Evolutionary conservation across 2,888 invertebrate genomes (phyloP).

Genomic region (Sminthurinus aureus): DNA sequence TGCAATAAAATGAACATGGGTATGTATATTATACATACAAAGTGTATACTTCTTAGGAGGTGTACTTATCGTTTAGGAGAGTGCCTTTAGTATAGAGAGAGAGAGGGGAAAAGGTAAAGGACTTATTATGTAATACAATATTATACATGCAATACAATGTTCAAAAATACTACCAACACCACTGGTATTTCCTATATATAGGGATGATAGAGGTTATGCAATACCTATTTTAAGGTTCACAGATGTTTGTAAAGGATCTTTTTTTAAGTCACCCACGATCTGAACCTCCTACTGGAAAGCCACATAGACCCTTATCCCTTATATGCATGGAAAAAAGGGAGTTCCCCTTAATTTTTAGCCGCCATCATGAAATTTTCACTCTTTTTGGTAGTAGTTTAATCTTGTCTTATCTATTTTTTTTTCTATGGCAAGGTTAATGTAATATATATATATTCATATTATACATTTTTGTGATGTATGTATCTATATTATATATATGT

Average conservation of each 20-base stretch:
- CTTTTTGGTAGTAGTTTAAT: not conserved
- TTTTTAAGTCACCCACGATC: conserved; percentile 17
- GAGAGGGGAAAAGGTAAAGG: not conserved
- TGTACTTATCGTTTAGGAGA: not conserved
- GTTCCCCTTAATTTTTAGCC: conserved; percentile 28
- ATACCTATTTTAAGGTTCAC: not conserved
- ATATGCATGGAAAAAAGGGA: not conserved
- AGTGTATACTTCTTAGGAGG: not conserved
- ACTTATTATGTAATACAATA: not conserved
- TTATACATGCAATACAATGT: too few relatives aligned
- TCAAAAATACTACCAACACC: too few relatives aligned
- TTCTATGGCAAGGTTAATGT: not conserved
- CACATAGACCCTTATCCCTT: conserved; percentile 4
- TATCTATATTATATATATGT: not conserved
- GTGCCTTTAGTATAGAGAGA: not conserved
- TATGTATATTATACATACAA: not conserved
- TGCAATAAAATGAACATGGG: too few relatives aligned
- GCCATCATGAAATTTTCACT: conserved; percentile 33
- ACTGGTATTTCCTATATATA: too few relatives aligned
- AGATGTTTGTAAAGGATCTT: not conserved
- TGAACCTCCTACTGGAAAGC: conserved; percentile 17
- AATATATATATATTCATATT: not conserved
- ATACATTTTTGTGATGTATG: not conserved
- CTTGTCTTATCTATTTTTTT: not conserved
- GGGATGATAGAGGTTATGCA: too few relatives aligned